Base-by-base conservation (phyloP, 2,113 vertebrate species). In the Nyctereutes procyonoides region DNA sequence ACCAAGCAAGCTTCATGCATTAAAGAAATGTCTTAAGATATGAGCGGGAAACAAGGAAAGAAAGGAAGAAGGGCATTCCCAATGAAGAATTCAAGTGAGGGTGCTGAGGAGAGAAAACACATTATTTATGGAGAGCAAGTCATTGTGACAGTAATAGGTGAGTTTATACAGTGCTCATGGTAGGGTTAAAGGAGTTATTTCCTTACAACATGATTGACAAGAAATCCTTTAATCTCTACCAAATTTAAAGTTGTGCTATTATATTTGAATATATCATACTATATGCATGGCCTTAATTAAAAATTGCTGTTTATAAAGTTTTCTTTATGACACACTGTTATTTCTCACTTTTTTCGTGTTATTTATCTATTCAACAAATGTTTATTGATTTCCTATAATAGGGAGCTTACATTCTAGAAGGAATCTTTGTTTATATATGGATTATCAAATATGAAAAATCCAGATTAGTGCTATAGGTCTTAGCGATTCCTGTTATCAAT, bases 161-260 rank as follows among this genome's bases (percentile, higher is more conserved):
- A 56, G 22, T 76, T 93, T 91, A 69, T 60, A 20, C 9, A 38
- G 63, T 38, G 8, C 32, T 30, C 35, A 28, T 67, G 28, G 43
- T 53, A 76, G 67, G 7, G 7, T 73, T 77, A 63, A 76, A 69
- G 22, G 48, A 81, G 8, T 90, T 83, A 81, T 76, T 86, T 92
- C 32, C 30, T 86, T 80, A 30, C 7, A 69, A 90, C 12, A 71
- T 24, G 13, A 86, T 63, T 60, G 76, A 90, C 48, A 96, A 88
- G 58, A 94, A 26, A 55, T 48, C 90, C 35, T 93, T 88, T 69
- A n/a, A 69, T 69, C 26, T 89, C 17, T 77, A 30, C 51, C 67
- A 96, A 56, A 91, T 65, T 97, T 86, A 35, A 95, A 92, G 92
- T 86, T 93, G 32, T 96, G 58, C 20, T 77, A 13, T 24, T 60